These are phyloP conservation scores for Anthoscopus minutus DNA, from an alignment of 2,113 vertebrate species.

Conservation along the genomic window DNA sequence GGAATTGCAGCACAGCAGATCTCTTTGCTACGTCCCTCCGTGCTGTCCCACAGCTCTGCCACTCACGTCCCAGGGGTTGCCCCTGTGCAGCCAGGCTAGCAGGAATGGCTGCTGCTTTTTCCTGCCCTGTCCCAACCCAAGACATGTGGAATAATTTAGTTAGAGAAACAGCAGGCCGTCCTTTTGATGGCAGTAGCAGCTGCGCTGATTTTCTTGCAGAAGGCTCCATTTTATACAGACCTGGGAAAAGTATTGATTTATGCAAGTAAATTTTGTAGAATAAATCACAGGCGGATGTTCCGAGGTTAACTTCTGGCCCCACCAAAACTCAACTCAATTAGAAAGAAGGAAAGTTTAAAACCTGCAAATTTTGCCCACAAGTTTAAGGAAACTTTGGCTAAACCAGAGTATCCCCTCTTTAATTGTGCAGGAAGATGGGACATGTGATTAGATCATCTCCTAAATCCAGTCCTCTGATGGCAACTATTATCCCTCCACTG, in stretches of 20 bases:
- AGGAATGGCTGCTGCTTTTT: not conserved
- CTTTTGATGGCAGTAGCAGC: not conserved
- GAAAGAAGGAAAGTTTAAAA: not conserved
- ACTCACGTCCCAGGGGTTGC: not conserved
- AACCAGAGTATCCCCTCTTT: not conserved
- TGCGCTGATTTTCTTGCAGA: not conserved
- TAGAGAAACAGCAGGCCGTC: not conserved
- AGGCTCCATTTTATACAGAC: not conserved
- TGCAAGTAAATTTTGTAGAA: not conserved
- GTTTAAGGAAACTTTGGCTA: not conserved
- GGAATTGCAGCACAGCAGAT: not conserved
- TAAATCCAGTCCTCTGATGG: not conserved
- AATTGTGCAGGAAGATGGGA: not conserved
- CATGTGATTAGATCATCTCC: not conserved
- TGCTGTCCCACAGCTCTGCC: not conserved
- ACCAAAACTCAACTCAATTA: not conserved
- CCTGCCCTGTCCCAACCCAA: not conserved
- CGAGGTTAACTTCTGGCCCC: not conserved
- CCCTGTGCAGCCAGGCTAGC: not conserved
- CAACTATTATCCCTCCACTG: not conserved
- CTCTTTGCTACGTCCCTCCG: accelerated
- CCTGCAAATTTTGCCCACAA: not conserved
- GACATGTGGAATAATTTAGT: not conserved
- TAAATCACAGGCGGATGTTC: not conserved
- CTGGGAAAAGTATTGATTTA: not conserved